Evolutionary conservation across 2,888 invertebrate genomes (phyloP), one percentile per base, ranked within the genome.

Genomic region (Bombyx huttoni): DNA sequence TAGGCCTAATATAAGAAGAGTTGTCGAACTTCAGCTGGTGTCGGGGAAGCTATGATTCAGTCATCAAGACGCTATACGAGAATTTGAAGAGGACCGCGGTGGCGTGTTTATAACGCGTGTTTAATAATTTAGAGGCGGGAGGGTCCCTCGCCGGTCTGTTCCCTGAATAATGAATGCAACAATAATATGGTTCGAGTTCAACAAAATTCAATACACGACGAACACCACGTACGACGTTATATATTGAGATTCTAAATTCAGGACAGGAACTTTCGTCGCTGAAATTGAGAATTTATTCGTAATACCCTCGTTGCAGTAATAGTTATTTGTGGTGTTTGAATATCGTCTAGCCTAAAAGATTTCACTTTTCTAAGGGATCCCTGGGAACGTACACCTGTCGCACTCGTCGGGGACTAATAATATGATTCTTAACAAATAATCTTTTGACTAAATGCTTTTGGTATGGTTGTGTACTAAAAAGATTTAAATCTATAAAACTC

Each of bases 81-180:
- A 70, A 73, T 73, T 70, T 67, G 68, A 74, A 70, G 75, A 78
- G 71, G 68, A 75, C 75, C 71, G 72, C 81, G 78, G 78, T 74
- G 72, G 78, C 70, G 68, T 78, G 79, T 78, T 75, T 80, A 80
- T 86, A 85, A 85, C 78, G 78, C 67, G 70, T 78, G 79, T 85
- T 88, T 88, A 87, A 88, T 88, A 86, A 82, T 87, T 83, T 82
- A 88, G 77, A 67, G 74, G 77, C 65, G 67, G 70, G 72, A 66
- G 67, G 68, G 62, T 75, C 81, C 81, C 80, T 78, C 69, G 63
- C 73, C 73, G 70, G 72, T 70, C 75, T 65, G 73, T 57, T 65
- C 64, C 58, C 71, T 86, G 82, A 87, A 87, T 87, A 84, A 86
- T 86, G 75, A 70, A 87, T 84, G 76, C 74, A 78, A 80, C 80